Evolutionary conservation across 2,797 vertebrate genomes (phyloP).

Genomic region (Heliangelus exortis): DNA sequence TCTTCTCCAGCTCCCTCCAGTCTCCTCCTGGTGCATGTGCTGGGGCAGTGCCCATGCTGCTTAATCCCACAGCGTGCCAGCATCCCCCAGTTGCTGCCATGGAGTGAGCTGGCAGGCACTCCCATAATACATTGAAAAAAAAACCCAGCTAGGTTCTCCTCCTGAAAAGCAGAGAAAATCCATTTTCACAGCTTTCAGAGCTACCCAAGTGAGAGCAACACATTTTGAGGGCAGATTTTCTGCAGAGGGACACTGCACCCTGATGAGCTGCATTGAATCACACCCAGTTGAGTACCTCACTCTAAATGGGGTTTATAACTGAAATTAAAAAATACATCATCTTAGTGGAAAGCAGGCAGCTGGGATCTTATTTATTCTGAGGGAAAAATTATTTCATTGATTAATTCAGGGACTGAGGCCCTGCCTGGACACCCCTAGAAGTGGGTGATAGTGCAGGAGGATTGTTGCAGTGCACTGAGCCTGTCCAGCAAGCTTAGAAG

Average conservation of each 20-base stretch:
- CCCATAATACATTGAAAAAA: not conserved
- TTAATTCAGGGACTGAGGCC: not conserved
- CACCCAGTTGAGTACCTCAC: not conserved
- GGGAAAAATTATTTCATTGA: not conserved
- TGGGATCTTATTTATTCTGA: not conserved
- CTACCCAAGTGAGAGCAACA: not conserved
- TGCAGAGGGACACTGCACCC: not conserved
- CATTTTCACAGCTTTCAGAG: not conserved
- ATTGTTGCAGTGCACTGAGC: not conserved
- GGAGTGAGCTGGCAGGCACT: not conserved
- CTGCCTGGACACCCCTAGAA: not conserved
- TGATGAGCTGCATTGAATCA: not conserved
- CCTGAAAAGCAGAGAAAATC: not conserved
- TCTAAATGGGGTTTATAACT: not conserved
- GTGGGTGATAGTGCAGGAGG: not conserved
- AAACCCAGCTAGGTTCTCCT: not conserved
- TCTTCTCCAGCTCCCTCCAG: not conserved
- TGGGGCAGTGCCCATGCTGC: fast-evolving
- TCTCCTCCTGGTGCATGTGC: not conserved
- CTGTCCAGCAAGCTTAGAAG: not conserved
- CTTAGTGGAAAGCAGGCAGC: not conserved
- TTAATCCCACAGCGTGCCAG: not conserved
- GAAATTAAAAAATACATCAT: not conserved
- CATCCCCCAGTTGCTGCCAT: not conserved
- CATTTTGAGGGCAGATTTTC: not conserved